Evolutionary conservation across 1,140 invertebrate species (phyloP).

Genomic region (Galendromus occidentalis): DNA sequence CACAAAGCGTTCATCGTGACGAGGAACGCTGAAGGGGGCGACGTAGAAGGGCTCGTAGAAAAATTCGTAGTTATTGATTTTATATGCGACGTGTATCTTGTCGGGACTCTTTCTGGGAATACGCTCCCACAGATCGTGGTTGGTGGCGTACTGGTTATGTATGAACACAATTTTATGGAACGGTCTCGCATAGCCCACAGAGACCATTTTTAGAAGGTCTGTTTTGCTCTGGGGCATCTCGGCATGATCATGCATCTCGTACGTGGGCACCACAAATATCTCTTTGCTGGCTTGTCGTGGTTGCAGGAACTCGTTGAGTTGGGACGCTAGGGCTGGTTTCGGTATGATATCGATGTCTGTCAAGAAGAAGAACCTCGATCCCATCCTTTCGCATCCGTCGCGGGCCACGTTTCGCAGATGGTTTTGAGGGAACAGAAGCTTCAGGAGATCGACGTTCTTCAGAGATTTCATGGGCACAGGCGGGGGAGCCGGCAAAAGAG

Average conservation of each 20-base stretch:
- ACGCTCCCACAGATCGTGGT: slow-evolving; percentile 43
- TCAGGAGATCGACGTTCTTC: slow-evolving; percentile 12
- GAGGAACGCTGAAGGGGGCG: slow-evolving; percentile 51
- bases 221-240: slow-evolving; percentile 55
- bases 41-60: slow-evolving; percentile 88
- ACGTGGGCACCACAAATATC: slow-evolving; percentile 78
- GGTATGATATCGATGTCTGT: slow-evolving; percentile 30
- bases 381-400: slow-evolving; percentile 18
- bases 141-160: slow-evolving; percentile 74
- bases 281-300: slow-evolving; percentile 39
- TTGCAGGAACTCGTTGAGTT: slow-evolving; percentile 39
- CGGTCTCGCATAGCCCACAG: slow-evolving; percentile 53
- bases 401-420: slow-evolving; percentile 28
- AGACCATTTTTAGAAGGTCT: slow-evolving; percentile 48
- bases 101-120: slow-evolving; percentile 21
- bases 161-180: slow-evolving; percentile 83
- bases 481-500: slow-evolving; percentile 13
- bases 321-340: slow-evolving; percentile 23
- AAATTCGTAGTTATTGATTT: slow-evolving; percentile 60
- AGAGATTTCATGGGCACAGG: slow-evolving; percentile 14
- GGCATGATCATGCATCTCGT: slow-evolving; percentile 56
- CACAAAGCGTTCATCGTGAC: slow-evolving; percentile 74
- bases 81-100: slow-evolving; percentile 47
- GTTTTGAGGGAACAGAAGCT: slow-evolving; percentile 28
- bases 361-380: slow-evolving; percentile 25